Conservation (phyloP, 35 echinoderm and acorn worm genomes). For the Anneissia japonica region DNA sequence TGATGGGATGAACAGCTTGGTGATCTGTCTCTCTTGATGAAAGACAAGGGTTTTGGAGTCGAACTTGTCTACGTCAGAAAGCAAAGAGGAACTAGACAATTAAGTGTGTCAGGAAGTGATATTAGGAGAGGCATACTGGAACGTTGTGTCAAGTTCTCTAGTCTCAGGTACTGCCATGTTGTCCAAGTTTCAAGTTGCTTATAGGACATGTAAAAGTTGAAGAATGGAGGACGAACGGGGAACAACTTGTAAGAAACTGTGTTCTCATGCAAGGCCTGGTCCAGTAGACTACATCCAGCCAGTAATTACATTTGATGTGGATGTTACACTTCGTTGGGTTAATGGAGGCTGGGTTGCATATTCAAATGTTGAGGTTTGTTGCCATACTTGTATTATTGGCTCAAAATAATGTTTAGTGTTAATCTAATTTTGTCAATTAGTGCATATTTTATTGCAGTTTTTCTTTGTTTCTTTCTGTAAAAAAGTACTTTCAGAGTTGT, state of each 20-base stretch:
- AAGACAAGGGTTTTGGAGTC: not conserved
- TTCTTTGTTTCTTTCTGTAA: too few relatives aligned
- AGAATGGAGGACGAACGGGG: not conserved
- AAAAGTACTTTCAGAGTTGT: too few relatives aligned
- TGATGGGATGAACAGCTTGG: not conserved
- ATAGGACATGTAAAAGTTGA: not conserved
- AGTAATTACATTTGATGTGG: not conserved
- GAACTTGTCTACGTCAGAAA: not conserved
- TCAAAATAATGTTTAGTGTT: too few relatives aligned
- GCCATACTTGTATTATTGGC: not conserved
- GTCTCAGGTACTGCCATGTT: not conserved
- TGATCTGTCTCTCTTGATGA: not conserved
- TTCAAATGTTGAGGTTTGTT: not conserved
- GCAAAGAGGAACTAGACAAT: not conserved
- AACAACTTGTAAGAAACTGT: too few relatives aligned
- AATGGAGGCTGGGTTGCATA: not conserved
- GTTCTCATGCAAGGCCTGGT: not conserved
- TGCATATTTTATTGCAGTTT: too few relatives aligned
- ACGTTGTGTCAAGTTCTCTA: not conserved
- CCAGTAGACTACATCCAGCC: not conserved
- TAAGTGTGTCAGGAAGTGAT: not conserved
- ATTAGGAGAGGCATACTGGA: not conserved
- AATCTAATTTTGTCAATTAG: too few relatives aligned
- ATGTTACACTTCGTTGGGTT: not conserved
- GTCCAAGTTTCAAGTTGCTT: not conserved